Conservation (phyloP, 1,140 invertebrate genomes). For the Portunus trituberculatus region DNA sequence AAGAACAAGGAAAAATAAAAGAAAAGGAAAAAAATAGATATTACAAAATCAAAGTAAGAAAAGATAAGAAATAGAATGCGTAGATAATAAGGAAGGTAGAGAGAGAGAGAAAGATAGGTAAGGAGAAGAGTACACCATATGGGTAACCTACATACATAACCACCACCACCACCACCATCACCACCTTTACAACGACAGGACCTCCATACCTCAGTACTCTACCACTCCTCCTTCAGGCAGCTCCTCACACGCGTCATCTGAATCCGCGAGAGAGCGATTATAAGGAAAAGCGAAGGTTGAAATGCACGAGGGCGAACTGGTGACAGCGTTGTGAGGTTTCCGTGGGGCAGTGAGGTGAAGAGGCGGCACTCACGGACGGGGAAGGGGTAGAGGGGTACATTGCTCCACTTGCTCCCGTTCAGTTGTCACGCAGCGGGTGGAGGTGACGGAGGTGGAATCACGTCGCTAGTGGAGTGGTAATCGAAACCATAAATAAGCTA, state of each 20-base stretch:
- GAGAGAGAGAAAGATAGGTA: background rate
- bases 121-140: conserved; percentile 13
- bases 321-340: conserved; percentile 9
- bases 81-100: conserved; percentile 27
- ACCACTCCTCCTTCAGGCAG: background rate
- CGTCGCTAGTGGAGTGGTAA: background rate
- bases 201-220: background rate
- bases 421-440: background rate
- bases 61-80: background rate
- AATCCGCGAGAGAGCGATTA: too few relatives aligned
- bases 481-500: too few relatives aligned
- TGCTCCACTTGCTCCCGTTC: background rate
- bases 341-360: background rate
- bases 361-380: background rate
- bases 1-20: background rate
- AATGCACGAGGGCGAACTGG: background rate
- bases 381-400: background rate
- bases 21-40: background rate
- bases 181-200: background rate
- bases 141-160: background rate
- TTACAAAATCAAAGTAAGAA: background rate
- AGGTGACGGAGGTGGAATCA: background rate
- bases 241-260: background rate
- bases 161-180: background rate
- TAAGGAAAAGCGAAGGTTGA: background rate